These are phyloP conservation scores for Halocynthia aurantium DNA, from an alignment of 23 tunicate species.

Conservation along the genomic window DNA sequence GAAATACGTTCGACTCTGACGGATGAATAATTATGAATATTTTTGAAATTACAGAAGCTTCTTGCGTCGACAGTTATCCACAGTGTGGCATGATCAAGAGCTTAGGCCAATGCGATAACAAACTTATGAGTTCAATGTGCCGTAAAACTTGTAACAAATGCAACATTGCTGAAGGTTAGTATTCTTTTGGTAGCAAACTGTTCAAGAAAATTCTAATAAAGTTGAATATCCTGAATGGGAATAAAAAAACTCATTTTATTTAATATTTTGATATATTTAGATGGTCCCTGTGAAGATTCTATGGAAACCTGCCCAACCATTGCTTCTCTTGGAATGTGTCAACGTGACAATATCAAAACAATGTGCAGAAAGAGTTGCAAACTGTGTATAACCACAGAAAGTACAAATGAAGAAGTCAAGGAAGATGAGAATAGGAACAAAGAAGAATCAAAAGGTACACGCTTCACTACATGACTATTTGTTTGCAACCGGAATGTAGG, in stretches of 20 bases:
- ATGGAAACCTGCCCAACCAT: neutral
- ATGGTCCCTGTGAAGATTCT: conserved; percentile 1
- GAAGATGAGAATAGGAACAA: neutral
- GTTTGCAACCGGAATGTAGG: too few relatives aligned
- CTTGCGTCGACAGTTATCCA: conserved; percentile 2
- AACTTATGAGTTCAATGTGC: conserved; percentile 3
- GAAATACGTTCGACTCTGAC: too few relatives aligned
- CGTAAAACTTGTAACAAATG: conserved; percentile 17
- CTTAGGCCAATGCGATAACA: conserved; percentile 9
- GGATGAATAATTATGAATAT: too few relatives aligned
- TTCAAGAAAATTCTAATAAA: too few relatives aligned
- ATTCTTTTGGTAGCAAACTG: too few relatives aligned
- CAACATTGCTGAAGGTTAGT: too few relatives aligned
- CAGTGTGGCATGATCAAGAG: conserved; percentile 4
- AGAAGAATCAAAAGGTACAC: too few relatives aligned
- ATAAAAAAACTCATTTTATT: too few relatives aligned
- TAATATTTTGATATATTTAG: too few relatives aligned
- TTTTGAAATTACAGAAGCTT: neutral
- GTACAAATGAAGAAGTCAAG: neutral
- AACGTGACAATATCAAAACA: neutral
- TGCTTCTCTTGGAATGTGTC: conserved; percentile 15
- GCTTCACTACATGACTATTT: too few relatives aligned
- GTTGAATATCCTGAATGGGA: too few relatives aligned
- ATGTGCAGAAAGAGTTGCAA: conserved; percentile 14
- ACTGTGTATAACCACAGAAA: neutral